A percentile compares a stretch with the other conserved stretches of the same genome.
These are phyloP conservation scores for Pseudomyrmex pallidus DNA, from an alignment of 1,140 invertebrate species.

Conservation along the genomic window DNA sequence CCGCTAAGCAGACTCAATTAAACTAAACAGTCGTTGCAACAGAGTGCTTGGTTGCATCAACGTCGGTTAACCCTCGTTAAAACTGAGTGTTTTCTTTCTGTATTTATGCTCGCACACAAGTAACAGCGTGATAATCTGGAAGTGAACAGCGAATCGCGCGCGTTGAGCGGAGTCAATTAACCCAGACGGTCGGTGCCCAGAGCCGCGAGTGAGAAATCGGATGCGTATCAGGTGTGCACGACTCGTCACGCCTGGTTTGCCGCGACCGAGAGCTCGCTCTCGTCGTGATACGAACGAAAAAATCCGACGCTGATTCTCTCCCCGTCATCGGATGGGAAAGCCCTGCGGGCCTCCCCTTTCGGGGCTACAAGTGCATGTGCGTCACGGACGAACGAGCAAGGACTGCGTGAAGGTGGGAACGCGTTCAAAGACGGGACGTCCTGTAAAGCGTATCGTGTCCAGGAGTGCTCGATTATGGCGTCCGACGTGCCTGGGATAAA, in stretches of 20 bases:
- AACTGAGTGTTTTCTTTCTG: background rate
- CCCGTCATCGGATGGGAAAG: constrained; percentile 19
- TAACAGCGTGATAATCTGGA: background rate
- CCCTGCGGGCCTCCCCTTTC: constrained; percentile 5
- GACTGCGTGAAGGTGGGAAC: background rate
- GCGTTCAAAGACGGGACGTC: background rate
- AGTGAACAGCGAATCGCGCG: background rate
- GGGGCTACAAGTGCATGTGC: constrained; percentile 49
- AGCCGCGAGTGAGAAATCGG: constrained; percentile 25
- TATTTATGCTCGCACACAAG: background rate
- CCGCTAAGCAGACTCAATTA: constrained; percentile 5
- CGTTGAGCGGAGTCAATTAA: constrained; percentile 19
- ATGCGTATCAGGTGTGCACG: constrained; percentile 39
- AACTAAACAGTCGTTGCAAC: background rate
- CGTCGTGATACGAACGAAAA: constrained; percentile 7
- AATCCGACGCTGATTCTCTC: constrained; percentile 7
- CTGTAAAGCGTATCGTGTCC: background rate
- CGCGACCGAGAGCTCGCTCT: constrained; percentile 26
- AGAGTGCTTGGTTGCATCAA: background rate
- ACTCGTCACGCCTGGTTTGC: constrained; percentile 41
- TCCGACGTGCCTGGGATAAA: constrained; percentile 24
- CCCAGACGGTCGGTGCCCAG: background rate
- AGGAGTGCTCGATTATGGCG: constrained; percentile 56
- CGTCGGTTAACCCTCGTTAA: constrained; percentile 6
- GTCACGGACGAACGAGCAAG: constrained; percentile 14